These are phyloP conservation scores for Yponomeuta plumbellus DNA, from an alignment of 2,888 invertebrate species.

Conservation along the genomic window DNA sequence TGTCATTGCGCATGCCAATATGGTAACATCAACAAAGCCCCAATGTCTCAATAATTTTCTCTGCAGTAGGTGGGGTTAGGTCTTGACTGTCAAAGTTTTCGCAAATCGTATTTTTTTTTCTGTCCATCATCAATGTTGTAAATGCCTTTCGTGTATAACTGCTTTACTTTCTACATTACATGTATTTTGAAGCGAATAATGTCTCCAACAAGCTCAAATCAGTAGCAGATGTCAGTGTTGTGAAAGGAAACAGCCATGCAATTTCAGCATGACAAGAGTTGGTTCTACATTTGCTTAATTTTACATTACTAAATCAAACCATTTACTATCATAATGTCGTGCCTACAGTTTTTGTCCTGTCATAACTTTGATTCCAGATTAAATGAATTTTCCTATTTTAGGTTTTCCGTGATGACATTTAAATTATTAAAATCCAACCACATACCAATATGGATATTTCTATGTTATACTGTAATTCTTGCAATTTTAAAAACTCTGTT, in stretches of 20 bases:
- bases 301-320: neutral
- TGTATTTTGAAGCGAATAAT: neutral
- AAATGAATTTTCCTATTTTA: no score
- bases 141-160: neutral
- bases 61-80: constrained; percentile 64
- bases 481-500: no score
- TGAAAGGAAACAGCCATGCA: neutral
- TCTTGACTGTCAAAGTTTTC: constrained; percentile 31
- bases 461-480: no score
- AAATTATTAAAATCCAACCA: no score
- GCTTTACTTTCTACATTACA: neutral
- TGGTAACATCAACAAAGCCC: constrained; percentile 3
- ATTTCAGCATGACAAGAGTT: neutral
- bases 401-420: no score
- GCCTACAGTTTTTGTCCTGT: neutral
- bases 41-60: neutral
- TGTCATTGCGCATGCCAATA: neutral
- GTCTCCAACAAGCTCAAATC: neutral
- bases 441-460: no score
- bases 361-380: no score
- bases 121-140: neutral
- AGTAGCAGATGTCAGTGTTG: neutral
- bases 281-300: neutral
- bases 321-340: neutral
- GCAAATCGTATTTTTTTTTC: constrained; percentile 2